A percentile compares a stretch with the other conserved stretches of the same genome.
Evolutionary conservation across 2,888 invertebrate species (phyloP).

Genomic region (Cerastoderma edule): DNA sequence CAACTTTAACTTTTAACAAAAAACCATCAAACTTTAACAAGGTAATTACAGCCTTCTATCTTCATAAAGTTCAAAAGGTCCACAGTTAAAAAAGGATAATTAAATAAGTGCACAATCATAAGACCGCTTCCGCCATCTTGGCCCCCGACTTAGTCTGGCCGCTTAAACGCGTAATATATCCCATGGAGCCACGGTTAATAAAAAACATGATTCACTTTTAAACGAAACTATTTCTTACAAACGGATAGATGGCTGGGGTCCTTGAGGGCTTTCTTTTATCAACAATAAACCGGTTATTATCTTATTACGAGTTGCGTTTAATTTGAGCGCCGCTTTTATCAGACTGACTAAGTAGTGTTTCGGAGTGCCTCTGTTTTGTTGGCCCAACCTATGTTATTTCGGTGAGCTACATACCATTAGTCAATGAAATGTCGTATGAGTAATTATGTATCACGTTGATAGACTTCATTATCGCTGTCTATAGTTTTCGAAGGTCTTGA

Average conservation of each 20-base stretch:
- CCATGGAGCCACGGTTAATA: constrained; percentile 23
- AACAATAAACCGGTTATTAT: constrained; percentile 24
- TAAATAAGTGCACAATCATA: constrained; percentile 18
- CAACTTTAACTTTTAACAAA: too few species aligned
- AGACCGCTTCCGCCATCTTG: constrained; percentile 14
- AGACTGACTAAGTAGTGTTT: not conserved
- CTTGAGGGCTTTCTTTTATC: constrained; percentile 28
- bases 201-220: constrained; percentile 22
- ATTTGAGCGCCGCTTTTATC: constrained; percentile 8
- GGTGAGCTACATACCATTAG: too few species aligned
- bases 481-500: too few species aligned
- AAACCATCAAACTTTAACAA: too few species aligned
- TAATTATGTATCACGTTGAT: too few species aligned
- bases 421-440: too few species aligned
- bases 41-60: too few species aligned
- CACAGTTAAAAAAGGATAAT: constrained; percentile 17
- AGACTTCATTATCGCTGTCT: too few species aligned
- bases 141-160: constrained; percentile 5
- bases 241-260: constrained; percentile 9
- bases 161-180: constrained; percentile 6
- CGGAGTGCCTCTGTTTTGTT: constrained; percentile 4
- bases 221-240: constrained; percentile 23
- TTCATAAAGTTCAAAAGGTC: constrained; percentile 15
- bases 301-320: constrained; percentile 22
- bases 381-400: too few species aligned